Conservation (phyloP, 1,140 invertebrate species). For the Aricia agestis region DNA sequence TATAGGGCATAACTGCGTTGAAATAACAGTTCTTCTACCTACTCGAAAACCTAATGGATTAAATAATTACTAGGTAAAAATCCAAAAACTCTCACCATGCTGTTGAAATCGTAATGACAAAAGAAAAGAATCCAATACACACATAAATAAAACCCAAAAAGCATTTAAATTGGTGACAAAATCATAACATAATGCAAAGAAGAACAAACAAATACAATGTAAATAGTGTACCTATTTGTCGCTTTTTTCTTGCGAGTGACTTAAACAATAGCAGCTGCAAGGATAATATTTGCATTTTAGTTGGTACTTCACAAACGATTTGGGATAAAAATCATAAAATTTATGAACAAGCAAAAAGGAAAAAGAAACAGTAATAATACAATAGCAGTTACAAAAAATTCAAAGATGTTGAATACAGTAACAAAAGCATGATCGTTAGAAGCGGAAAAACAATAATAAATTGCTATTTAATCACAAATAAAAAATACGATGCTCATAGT, state of each 20-base stretch:
- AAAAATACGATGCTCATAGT: too few relatives aligned
- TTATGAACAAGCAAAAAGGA: constrained; percentile 11
- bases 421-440: not conserved
- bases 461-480: too few relatives aligned
- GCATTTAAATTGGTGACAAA: not conserved
- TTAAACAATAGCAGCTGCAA: constrained; percentile 75
- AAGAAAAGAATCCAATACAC: not conserved
- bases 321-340: constrained; percentile 22
- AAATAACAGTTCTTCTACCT: not conserved
- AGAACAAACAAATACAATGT: constrained; percentile 48
- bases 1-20: not conserved
- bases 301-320: constrained; percentile 38
- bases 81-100: constrained; percentile 5
- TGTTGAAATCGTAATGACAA: not conserved
- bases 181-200: constrained; percentile 1
- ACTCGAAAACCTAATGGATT: not conserved
- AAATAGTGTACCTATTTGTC: constrained; percentile 69
- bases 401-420: not conserved
- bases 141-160: constrained; percentile 1
- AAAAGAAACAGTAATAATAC: not conserved
- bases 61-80: not conserved
- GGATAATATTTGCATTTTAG: constrained; percentile 57
- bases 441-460: too few relatives aligned
- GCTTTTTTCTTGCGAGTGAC: constrained; percentile 68
- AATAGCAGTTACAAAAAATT: not conserved